These are phyloP conservation scores for Erythrocercus mccallii DNA, from an alignment of 2,113 vertebrate species.

Conservation along the genomic window DNA sequence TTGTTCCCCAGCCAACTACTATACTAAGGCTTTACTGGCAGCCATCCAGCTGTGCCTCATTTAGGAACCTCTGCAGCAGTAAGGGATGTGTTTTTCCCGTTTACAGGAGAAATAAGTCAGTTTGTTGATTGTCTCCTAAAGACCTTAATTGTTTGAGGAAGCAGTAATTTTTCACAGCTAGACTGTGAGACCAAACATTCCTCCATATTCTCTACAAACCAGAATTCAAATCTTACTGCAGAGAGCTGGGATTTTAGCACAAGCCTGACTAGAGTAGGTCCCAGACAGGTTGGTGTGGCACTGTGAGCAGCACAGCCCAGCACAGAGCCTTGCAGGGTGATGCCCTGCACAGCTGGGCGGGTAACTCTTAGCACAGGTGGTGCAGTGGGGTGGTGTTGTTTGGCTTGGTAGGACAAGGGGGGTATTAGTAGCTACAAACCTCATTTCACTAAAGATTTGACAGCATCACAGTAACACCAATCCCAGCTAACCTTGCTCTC, in stretches of 20 bases:
- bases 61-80: slow-evolving; percentile 5
- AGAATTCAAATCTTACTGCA: neutral
- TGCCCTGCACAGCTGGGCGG: neutral
- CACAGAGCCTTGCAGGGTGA: accelerated
- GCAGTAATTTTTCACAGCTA: neutral
- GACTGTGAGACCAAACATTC: neutral
- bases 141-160: neutral
- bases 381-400: neutral
- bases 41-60: slow-evolving; percentile 18
- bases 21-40: slow-evolving; percentile 19
- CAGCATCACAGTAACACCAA: neutral
- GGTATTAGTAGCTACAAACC: neutral
- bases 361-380: neutral
- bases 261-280: neutral
- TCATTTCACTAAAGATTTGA: neutral
- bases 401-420: neutral
- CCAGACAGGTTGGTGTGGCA: neutral
- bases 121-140: neutral
- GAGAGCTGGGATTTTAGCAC: neutral
- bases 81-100: neutral
- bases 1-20: slow-evolving; percentile 40
- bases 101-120: neutral
- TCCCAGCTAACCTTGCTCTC: neutral
- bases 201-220: neutral
- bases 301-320: neutral